Base-by-base conservation (phyloP, 1,140 invertebrate genomes). In the Drosophila nebulosa region DNA sequence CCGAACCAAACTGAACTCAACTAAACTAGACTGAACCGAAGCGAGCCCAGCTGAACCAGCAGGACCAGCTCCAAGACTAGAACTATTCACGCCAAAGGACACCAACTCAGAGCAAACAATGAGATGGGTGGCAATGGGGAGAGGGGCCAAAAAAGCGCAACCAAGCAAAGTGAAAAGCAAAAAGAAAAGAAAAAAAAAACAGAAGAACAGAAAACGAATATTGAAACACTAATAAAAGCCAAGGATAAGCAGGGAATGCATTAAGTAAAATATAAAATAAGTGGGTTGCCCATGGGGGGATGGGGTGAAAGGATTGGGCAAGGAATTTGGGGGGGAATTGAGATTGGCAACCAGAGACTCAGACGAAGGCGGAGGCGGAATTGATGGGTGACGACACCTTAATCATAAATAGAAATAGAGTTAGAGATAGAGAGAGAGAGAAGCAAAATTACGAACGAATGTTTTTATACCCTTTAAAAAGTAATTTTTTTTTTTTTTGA, bases 231-330 rank as follows among this genome's bases (percentile, higher is more conserved):
- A 88, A 88, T 88, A 88, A 88, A 88, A 83, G 79, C 39, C 81
- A 86, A 88, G 83, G 83, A 88, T 88, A 88, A 88, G 83, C 83
- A 83, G 83, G 68, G 78, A 88, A 86, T 88, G 83, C 78, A 86
- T 86, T 86, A 86, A 78, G 83, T 86, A 86, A 86, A 86, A 86
- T 86, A 88, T 88, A 83, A 73, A 88, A 88, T 88, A 88, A 88
- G 78, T 85, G 80, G 55, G 57, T 42, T 42, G 26, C 53, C 30
- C 9, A 10, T 32, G 7, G 22, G 35, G n/a, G n/a, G n/a, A 46
- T 61, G 67, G 26, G 56, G 59, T 61, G 46, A 56, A 59, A 32
- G 22, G 52, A 30, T 21, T 22, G 16, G 7, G 32, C 18, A 27
- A 10, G 21, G n/a, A n/a, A 35, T 24, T 12, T n/a, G 21, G 64